Evolutionary conservation across 2,888 invertebrate genomes (phyloP).

Genomic region (Bembecia ichneumoniformis): DNA sequence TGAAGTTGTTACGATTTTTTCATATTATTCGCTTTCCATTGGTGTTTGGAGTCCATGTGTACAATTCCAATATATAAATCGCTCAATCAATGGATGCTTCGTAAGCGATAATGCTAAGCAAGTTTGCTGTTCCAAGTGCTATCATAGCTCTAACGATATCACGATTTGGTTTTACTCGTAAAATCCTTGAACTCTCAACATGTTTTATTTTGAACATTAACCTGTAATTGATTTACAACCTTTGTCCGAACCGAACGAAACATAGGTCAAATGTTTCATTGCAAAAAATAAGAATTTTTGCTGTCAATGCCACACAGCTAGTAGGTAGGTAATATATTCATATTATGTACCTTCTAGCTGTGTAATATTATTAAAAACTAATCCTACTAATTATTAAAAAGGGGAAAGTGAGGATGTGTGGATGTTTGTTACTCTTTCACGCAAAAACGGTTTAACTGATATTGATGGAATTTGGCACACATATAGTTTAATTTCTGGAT

Average conservation of each 20-base stretch:
- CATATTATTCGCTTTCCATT: not conserved
- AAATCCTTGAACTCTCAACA: not conserved
- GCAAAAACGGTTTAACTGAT: no score
- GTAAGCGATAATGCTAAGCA: not conserved
- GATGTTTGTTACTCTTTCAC: no score
- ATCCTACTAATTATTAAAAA: no score
- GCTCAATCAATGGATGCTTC: not conserved
- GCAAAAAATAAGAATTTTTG: not conserved
- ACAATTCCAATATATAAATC: not conserved
- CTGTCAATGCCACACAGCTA: no score
- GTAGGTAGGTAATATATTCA: no score
- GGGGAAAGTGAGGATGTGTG: no score
- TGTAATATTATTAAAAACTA: no score
- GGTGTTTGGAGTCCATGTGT: not conserved
- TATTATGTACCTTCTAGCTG: no score
- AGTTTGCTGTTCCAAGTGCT: not conserved
- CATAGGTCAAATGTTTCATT: not conserved
- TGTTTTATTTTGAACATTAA: not conserved
- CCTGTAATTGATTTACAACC: not conserved
- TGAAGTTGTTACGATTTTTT: not conserved
- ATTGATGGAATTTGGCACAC: no score
- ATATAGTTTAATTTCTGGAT: no score
- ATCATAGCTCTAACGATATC: not conserved
- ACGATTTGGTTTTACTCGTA: not conserved
- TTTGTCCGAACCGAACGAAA: not conserved